These are phyloP conservation scores for Dasypolia templi DNA, from an alignment of 2,888 invertebrate genomes.

Conservation along the genomic window DNA sequence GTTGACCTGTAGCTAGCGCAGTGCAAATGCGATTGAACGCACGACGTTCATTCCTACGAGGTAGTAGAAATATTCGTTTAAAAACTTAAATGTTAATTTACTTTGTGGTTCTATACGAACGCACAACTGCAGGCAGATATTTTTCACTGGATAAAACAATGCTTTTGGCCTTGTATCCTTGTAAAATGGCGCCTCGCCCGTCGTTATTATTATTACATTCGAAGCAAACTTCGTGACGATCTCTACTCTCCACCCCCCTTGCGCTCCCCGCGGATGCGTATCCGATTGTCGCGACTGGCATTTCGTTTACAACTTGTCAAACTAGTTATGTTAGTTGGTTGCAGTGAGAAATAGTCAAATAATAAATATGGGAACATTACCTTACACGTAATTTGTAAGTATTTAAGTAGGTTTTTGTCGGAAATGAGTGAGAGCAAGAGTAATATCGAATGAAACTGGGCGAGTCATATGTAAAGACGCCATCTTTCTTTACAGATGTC, in stretches of 20 bases:
- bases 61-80: slow-evolving; percentile 71
- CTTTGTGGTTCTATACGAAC: slow-evolving; percentile 48
- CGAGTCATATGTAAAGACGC: slow-evolving; percentile 90
- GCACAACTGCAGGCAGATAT: slow-evolving; percentile 66
- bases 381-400: slow-evolving; percentile 80
- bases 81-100: slow-evolving; percentile 60
- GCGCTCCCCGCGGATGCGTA: slow-evolving; percentile 88
- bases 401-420: slow-evolving; percentile 67
- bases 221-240: slow-evolving; percentile 90
- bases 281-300: slow-evolving; percentile 90
- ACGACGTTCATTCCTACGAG: slow-evolving; percentile 73
- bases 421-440: slow-evolving; percentile 71
- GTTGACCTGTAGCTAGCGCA: slow-evolving; percentile 85
- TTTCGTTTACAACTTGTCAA: slow-evolving; percentile 90
- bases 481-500: slow-evolving; percentile 95
- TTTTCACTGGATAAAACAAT: slow-evolving; percentile 82
- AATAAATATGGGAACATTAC: slow-evolving; percentile 74
- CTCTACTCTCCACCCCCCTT: slow-evolving; percentile 83
- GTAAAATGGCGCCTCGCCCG: slow-evolving; percentile 90
- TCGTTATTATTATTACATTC: slow-evolving; percentile 89
- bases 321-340: slow-evolving; percentile 88
- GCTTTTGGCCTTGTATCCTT: slow-evolving; percentile 89
- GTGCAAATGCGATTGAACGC: slow-evolving; percentile 76
- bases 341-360: slow-evolving; percentile 78
- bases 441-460: slow-evolving; percentile 79